Base-by-base conservation (phyloP, 2,888 invertebrate genomes). In the Dryobotodes eremita region DNA sequence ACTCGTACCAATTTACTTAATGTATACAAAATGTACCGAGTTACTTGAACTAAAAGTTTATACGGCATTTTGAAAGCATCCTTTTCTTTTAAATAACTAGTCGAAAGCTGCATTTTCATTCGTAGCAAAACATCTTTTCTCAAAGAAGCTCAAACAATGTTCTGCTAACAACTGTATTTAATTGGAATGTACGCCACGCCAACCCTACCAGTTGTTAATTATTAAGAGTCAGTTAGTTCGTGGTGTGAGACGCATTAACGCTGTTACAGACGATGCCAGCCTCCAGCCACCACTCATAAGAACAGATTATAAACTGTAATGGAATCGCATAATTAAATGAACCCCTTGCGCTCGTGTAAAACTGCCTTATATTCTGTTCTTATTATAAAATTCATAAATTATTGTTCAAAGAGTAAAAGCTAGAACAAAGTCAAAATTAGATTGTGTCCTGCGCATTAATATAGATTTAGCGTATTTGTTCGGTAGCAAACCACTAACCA, bases 171-270 rank as follows among this genome's bases (percentile, higher is more conserved):
- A 62, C 20, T 26, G 62, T 79, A 77, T 83, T 70, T 53, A 36
- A 83, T 59, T 53, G 36, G 48, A 83, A 53, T 26, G 64, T 55
- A 77, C 48, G 61, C 50, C 84, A 77, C 36, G 61, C 50, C 84
- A 85, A 75, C 81, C 81, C 70, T 75, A 78, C 46, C 91, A 91
- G 88, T 92, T 92, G 92, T 94, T 93, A 94, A 94, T 95, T 94
- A 95, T 95, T 95, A 95, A 93, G 91, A 93, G 92, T 88, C 92
- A 92, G 93, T 94, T 93, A 93, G 92, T 92, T 91, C 89, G 92
- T 91, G 93, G 93, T 93, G 90, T 89, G 90, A 90, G 91, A 88
- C 90, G 90, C 91, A 93, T 94, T 93, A 93, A 90, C 91, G 90
- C 89, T 93, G 92, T 92, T 93, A 94, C 94, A 90, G 84, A 80